These are phyloP conservation scores for Ageneiosus marmoratus DNA, from an alignment of 2,113 vertebrate genomes.

Conservation along the genomic window DNA sequence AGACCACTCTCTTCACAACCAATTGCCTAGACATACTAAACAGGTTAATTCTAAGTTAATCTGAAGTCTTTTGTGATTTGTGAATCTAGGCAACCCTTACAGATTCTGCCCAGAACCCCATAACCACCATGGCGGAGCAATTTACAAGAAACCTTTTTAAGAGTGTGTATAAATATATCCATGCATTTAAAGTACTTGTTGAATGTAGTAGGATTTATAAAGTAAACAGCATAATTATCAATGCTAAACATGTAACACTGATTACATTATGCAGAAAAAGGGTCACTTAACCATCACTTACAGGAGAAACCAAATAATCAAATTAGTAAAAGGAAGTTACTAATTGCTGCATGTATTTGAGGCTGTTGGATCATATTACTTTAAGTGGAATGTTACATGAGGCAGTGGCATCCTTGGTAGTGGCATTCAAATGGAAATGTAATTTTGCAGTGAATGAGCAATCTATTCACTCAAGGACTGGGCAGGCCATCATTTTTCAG, in stretches of 20 bases:
- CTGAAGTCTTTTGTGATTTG: too few species aligned
- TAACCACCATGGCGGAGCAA: not conserved
- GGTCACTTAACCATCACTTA: slow-evolving; percentile 12
- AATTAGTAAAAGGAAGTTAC: slow-evolving; percentile 30
- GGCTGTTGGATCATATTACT: slow-evolving; percentile 40
- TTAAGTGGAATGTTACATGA: slow-evolving; percentile 35
- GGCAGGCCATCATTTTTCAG: slow-evolving; percentile 7
- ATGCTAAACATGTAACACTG: not conserved
- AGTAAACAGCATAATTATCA: slow-evolving; percentile 1
- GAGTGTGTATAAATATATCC: not conserved
- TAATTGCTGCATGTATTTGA: slow-evolving; percentile 29
- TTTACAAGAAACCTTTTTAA: not conserved
- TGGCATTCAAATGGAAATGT: slow-evolving; percentile 46
- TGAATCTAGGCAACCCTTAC: not conserved
- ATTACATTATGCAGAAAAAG: not conserved
- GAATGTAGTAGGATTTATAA: not conserved
- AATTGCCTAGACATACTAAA: not conserved
- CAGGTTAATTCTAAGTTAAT: too few species aligned
- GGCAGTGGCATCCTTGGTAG: slow-evolving; percentile 18
- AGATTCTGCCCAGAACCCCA: too few species aligned
- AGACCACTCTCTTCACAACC: not conserved
- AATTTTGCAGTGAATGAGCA: slow-evolving; percentile 31
- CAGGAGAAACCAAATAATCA: slow-evolving; percentile 25
- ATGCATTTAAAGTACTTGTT: not conserved
- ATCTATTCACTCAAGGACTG: slow-evolving; percentile 34